These are phyloP conservation scores for Panzeria rudis DNA, from an alignment of 2,888 invertebrate species.

Conservation along the genomic window DNA sequence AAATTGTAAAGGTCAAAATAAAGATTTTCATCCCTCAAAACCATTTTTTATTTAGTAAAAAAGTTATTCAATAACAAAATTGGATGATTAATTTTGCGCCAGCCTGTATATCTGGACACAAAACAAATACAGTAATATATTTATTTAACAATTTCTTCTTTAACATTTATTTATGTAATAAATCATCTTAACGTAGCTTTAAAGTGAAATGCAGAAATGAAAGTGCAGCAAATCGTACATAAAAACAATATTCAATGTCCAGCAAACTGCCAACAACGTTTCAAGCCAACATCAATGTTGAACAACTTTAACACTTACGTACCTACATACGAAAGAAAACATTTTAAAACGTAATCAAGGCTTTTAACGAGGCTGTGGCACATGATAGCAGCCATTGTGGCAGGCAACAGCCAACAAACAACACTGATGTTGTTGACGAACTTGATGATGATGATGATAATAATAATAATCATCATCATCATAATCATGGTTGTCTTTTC, in stretches of 20 bases:
- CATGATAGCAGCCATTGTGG: conserved; percentile 48
- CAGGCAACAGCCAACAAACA: conserved; percentile 26
- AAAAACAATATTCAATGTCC: conserved; percentile 24
- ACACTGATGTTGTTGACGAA: conserved; percentile 7
- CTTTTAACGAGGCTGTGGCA: conserved; percentile 58
- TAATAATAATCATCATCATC: conserved; percentile 12
- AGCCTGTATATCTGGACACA: not conserved
- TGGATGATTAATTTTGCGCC: too few relatives aligned
- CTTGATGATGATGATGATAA: conserved; percentile 15
- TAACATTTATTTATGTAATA: conserved; percentile 64
- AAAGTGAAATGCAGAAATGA: conserved; percentile 64
- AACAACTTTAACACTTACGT: conserved; percentile 26
- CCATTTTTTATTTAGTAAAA: too few relatives aligned
- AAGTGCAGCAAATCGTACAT: conserved; percentile 67
- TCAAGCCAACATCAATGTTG: conserved; percentile 28
- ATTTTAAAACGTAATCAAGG: conserved; percentile 64
- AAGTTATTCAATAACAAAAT: too few relatives aligned
- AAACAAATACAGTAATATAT: conserved; percentile 5
- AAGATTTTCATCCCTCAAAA: too few relatives aligned
- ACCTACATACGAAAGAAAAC: conserved; percentile 36
- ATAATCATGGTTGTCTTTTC: conserved; percentile 41
- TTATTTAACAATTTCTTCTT: conserved; percentile 50
- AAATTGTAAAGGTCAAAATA: too few relatives aligned
- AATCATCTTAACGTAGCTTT: conserved; percentile 60
- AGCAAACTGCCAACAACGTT: conserved; percentile 14